Evolutionary conservation across 1,140 invertebrate species (phyloP).

Genomic region (Musca vetustissima): DNA sequence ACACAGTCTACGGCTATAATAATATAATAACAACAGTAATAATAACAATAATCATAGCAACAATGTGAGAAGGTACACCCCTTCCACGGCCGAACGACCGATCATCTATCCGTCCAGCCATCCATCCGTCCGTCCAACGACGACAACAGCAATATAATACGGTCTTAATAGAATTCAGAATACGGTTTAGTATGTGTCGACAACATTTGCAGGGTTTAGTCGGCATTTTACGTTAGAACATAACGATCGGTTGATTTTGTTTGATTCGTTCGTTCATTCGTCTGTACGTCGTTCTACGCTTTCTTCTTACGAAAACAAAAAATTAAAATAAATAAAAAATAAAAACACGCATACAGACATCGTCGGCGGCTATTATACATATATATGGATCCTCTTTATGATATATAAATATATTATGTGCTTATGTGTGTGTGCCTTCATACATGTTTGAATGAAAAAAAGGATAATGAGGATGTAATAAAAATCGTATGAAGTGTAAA

Average conservation of each 20-base stretch:
- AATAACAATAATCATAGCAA: not conserved
- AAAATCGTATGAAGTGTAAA: too few species aligned
- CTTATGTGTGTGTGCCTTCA: too few species aligned
- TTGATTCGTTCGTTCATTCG: not conserved
- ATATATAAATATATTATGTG: too few species aligned
- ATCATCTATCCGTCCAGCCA: slow-evolving; percentile 21
- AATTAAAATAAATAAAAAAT: too few species aligned
- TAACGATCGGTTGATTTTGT: slow-evolving; percentile 15
- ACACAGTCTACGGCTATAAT: not conserved
- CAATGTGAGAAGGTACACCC: too few species aligned
- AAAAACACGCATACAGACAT: not conserved
- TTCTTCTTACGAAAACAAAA: not conserved
- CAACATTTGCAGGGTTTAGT: slow-evolving; percentile 53
- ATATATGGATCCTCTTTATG: too few species aligned
- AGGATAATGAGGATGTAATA: too few species aligned
- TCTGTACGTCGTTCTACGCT: not conserved
- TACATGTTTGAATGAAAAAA: too few species aligned
- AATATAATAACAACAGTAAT: not conserved
- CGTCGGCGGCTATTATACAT: too few species aligned
- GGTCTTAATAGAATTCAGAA: slow-evolving; percentile 35
- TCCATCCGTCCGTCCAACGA: slow-evolving; percentile 30
- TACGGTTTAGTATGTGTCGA: slow-evolving; percentile 54
- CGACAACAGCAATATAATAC: slow-evolving; percentile 28
- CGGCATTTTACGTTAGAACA: slow-evolving; percentile 50
- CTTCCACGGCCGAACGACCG: too few species aligned